phyloP scores from a whole-genome alignment of 2,888 invertebrate genomes.

The Luperina nickerlii region DNA sequence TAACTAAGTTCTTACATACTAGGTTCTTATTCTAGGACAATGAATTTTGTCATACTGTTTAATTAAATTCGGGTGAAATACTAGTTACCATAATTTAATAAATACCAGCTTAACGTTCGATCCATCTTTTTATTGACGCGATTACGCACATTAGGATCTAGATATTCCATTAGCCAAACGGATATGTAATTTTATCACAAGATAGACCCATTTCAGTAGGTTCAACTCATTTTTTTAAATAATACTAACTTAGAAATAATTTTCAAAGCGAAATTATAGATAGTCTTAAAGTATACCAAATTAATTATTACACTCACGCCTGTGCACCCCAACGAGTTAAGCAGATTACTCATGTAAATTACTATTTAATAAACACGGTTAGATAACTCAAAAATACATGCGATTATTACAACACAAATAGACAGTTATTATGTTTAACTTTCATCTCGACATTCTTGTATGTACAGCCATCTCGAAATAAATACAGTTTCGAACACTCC shows the following conservation, averaged over 20 bases:
- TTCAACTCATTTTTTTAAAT: constrained; percentile 28
- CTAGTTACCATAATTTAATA: constrained; percentile 30
- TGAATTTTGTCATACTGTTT: constrained; percentile 35
- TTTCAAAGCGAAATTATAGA: constrained; percentile 10
- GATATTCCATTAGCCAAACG: constrained; percentile 56
- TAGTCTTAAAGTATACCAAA: constrained; percentile 4
- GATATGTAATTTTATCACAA: constrained; percentile 73
- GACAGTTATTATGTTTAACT: constrained; percentile 11
- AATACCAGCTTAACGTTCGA: constrained; percentile 28
- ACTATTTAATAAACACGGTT: constrained; percentile 1
- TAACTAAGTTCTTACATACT: constrained; percentile 41
- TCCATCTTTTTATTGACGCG: constrained; percentile 14
- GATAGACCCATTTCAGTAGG: constrained; percentile 42
- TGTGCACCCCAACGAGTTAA: too few species aligned
- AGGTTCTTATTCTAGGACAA: constrained; percentile 41
- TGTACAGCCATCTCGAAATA: constrained; percentile 40
- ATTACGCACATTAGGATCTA: constrained; percentile 29
- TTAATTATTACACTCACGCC: background rate
- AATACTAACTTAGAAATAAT: constrained; percentile 4
- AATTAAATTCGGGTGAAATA: constrained; percentile 60
- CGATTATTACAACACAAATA: constrained; percentile 31
- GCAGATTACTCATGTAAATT: background rate
- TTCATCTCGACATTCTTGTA: constrained; percentile 41
- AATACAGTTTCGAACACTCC: constrained; percentile 52
- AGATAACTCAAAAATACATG: constrained; percentile 21